Evolutionary conservation across 2,797 vertebrate genomes (phyloP).

Genomic region (Dryobates pubescens): DNA sequence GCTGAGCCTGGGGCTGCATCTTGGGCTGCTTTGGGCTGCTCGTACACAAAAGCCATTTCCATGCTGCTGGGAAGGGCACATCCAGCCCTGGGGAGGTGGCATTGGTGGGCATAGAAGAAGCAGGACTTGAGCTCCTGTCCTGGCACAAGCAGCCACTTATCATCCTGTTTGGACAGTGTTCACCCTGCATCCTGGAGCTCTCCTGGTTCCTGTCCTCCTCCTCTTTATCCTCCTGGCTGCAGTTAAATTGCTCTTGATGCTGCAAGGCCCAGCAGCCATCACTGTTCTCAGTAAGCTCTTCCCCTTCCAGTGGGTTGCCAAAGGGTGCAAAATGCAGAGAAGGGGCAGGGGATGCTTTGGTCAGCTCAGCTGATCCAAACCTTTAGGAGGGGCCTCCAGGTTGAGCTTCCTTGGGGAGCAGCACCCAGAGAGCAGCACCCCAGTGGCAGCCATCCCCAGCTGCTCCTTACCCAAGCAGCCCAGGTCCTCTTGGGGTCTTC

Average conservation of each 20-base stretch:
- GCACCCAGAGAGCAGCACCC: not conserved
- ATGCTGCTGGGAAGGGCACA: rapidly evolving
- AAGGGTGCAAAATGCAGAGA: not conserved
- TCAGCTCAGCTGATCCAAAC: rapidly evolving
- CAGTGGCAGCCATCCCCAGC: rapidly evolving
- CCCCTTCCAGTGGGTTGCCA: not conserved
- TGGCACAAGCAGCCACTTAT: rapidly evolving
- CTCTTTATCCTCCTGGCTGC: not conserved
- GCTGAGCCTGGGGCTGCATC: rapidly evolving
- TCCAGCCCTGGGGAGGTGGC: not conserved
- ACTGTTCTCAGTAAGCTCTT: not conserved
- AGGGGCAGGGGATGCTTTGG: not conserved
- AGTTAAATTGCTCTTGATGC: not conserved
- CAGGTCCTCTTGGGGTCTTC: not conserved
- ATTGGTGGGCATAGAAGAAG: not conserved
- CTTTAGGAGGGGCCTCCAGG: not conserved
- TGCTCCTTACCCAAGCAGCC: not conserved
- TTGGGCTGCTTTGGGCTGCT: not conserved
- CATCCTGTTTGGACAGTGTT: not conserved
- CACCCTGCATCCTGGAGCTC: not conserved
- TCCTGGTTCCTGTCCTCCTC: not conserved
- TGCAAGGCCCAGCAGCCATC: not conserved
- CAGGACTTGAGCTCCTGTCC: not conserved
- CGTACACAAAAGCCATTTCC: not conserved
- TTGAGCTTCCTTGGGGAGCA: not conserved